phyloP scores from a whole-genome alignment of 2,797 vertebrate genomes.

The Jordanella pulchra region DNA sequence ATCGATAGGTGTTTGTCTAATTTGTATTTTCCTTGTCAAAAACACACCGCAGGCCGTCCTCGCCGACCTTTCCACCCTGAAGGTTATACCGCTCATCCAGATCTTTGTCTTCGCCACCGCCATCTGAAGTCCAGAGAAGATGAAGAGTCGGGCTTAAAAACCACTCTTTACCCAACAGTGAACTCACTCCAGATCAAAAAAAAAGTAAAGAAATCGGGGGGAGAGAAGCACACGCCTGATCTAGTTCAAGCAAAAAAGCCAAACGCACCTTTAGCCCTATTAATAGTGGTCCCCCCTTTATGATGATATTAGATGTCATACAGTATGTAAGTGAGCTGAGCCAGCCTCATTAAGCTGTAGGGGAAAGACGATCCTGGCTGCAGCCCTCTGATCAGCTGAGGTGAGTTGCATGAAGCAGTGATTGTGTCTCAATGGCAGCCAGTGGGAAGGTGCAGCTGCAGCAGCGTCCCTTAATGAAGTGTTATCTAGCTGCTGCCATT shows the following conservation, averaged over 20 bases:
- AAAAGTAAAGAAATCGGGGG: background rate
- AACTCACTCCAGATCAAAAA: constrained; percentile 7
- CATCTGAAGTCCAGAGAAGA: constrained; percentile 75
- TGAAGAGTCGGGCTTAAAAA: background rate
- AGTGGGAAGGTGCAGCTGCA: constrained; percentile 26
- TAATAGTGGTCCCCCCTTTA: constrained; percentile 39
- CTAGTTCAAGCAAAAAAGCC: constrained; percentile 25
- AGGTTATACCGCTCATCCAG: constrained; percentile 98
- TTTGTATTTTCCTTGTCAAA: constrained; percentile 43
- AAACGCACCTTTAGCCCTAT: constrained; percentile 32
- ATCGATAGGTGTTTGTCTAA: background rate
- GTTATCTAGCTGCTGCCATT: constrained; percentile 53
- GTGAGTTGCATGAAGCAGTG: constrained; percentile 42
- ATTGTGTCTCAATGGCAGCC: constrained; percentile 30
- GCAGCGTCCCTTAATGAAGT: constrained; percentile 52
- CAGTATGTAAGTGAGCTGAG: constrained; percentile 48
- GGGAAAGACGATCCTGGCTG: constrained; percentile 43
- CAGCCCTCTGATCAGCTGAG: constrained; percentile 39
- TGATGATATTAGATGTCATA: constrained; percentile 53
- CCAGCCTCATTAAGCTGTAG: constrained; percentile 50
- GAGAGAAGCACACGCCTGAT: background rate
- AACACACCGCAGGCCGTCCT: constrained; percentile 91
- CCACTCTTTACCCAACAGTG: constrained; percentile 49
- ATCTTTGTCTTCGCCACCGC: constrained; percentile 94
- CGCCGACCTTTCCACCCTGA: constrained; percentile 96